Conservation (phyloP, 2,113 vertebrate genomes). For the Hiodon alosoides region DNA sequence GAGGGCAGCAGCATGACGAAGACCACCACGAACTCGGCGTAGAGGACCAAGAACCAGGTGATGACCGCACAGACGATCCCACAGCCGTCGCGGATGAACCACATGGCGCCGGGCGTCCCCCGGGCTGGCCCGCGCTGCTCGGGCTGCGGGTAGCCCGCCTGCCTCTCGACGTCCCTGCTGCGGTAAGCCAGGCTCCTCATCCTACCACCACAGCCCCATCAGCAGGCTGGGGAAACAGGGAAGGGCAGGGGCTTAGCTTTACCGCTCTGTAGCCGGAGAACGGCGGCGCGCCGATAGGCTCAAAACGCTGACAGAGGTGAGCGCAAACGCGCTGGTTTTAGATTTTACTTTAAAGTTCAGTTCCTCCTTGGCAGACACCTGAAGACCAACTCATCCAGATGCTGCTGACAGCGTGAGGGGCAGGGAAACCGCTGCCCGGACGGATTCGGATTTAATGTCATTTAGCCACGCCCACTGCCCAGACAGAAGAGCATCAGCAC, state of each 20-base stretch:
- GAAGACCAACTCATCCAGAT: no score
- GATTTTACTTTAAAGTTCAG: no score
- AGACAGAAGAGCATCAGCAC: no score
- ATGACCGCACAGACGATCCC: slow-evolving; percentile 88
- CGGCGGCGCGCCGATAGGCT: no score
- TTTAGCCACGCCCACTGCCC: no score
- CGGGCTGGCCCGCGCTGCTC: slow-evolving; percentile 83
- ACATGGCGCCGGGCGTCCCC: slow-evolving; percentile 76
- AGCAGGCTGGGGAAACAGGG: slow-evolving; percentile 54
- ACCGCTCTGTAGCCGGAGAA: no score
- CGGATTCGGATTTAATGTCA: no score
- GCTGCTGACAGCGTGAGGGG: no score
- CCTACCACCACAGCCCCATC: slow-evolving; percentile 74
- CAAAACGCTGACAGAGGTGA: no score
- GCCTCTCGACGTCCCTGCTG: slow-evolving; percentile 81
- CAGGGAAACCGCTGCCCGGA: no score
- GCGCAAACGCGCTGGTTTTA: no score
- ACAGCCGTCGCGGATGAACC: slow-evolving; percentile 94
- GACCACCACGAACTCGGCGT: slow-evolving; percentile 92
- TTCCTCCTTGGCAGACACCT: no score
- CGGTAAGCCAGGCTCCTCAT: slow-evolving; percentile 85
- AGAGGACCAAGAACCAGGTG: slow-evolving; percentile 93
- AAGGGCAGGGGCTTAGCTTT: neutral
- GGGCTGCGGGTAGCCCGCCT: slow-evolving; percentile 73
- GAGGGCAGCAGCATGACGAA: slow-evolving; percentile 94